phyloP scores from a whole-genome alignment of 2,797 vertebrate species.

The Myotis vivesi region DNA sequence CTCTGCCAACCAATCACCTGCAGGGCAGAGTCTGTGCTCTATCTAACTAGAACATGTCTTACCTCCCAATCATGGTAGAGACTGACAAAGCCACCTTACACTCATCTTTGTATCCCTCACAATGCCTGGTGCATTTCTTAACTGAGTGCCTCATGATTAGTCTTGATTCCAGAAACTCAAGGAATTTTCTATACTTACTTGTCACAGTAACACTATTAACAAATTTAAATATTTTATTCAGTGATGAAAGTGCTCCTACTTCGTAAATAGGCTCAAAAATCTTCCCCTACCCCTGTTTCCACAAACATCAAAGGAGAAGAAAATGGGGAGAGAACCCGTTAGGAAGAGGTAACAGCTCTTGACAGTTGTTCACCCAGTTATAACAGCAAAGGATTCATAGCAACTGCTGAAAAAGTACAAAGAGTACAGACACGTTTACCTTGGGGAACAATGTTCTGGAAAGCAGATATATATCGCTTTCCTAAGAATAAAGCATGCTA shows the following conservation, averaged over 20 bases:
- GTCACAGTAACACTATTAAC: background rate
- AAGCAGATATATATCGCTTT: slow-evolving; percentile 23
- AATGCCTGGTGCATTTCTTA: background rate
- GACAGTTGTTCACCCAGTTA: background rate
- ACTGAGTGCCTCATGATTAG: background rate
- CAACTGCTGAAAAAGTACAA: background rate
- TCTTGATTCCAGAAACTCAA: background rate
- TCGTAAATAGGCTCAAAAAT: background rate
- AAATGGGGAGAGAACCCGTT: background rate
- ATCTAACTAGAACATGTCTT: background rate
- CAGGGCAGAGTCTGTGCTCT: background rate
- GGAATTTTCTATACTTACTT: background rate
- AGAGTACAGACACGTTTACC: background rate
- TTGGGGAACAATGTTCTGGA: slow-evolving; percentile 16
- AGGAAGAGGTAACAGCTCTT: background rate
- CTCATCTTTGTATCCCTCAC: background rate
- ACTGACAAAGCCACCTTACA: background rate
- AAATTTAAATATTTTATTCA: background rate
- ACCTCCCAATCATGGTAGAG: background rate
- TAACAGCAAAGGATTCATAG: background rate
- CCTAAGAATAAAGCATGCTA: background rate
- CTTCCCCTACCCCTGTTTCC: background rate
- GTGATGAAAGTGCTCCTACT: background rate
- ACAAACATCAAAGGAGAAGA: background rate
- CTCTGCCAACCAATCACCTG: background rate